Evolutionary conservation across 2,888 invertebrate species (phyloP), one percentile per base, ranked within the genome.

Genomic region (Ethmia dodecea): DNA sequence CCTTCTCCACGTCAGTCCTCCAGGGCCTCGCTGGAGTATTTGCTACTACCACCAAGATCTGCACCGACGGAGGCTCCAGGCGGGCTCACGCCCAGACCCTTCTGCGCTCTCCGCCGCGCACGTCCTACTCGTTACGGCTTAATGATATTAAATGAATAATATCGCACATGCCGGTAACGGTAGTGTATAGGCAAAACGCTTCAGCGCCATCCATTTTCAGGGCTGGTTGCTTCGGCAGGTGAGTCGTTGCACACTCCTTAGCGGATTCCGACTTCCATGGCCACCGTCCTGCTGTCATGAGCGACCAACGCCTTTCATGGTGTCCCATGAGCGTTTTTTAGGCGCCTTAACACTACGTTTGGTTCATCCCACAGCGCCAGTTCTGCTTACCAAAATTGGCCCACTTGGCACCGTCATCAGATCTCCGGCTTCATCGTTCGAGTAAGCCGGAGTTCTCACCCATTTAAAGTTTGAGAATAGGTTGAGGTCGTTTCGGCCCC

Each of bases 391-490:
- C 89, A 90, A 90, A 90, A 90, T 70, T 89, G 90, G 90, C 90
- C 89, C 90, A 90, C 90, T 90, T 83, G 88, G 88, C 87, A 87
- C 87, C 86, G 80, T 80, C 76, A 81, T 86, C 78, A 72, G 67
- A 69, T 60, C 77, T 74, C 75, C 75, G 78, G 74, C 83, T 88
- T 88, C 88, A 78, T 60, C 47, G 29, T 73, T 86, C 69, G 73
- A 89, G 88, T 75, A 89, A 89, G 88, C 83, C 86, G 75, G 81
- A 84, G 83, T 73, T 90, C 90, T 89, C 88, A 90, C 90, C 89
- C 88, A 90, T 90, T 92, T 88, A 90, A 90, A 91, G 91, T 91
- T 91, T 91, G 90, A 92, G 90, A 92, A 90, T 90, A 91, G 90
- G 89, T 90, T 87, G 88, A 90, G 88, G 86, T 78, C 88, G 87